Base-by-base conservation (phyloP, 1,140 invertebrate species). In the Trialeurodes vaporariorum region DNA sequence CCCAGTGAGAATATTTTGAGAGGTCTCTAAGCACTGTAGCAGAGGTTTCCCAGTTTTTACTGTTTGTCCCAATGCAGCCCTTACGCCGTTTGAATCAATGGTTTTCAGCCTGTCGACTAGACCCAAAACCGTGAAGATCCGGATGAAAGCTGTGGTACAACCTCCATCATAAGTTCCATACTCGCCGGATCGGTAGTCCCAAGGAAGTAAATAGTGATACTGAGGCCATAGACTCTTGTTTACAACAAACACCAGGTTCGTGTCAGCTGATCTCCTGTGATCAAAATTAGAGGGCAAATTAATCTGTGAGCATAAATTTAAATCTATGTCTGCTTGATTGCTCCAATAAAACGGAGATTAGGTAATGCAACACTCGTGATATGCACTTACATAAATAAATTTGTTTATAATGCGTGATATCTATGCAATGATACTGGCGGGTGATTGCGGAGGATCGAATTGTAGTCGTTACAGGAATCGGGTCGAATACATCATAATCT, bases 101-200 rank as follows among this genome's bases (percentile, higher is more conserved):
- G 88, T 89, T 62, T 81, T 83, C n/a, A 91, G 72, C 1, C 83
- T 76, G 0, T 77, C 79, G 1, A 86, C 83, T 63, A 83, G 75
- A 0, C 86, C 85, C 1, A 91, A 71, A 0, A 86, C 84, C 0
- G 83, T 83, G 72, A 82, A 88, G 0, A 88, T 80, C 21, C 85
- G 81, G 21, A 92, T 85, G 65, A 89, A 82, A 0, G 83, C 80
- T 0, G 87, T 84, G 0, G 81, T 81, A 60, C 79, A 85, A 0
- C 87, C 89, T 0, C 72, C 75, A 13, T 84, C 83, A 72, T 92
- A 92, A 27, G 82, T 82, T 0, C 90, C 89, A 66, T 83, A 91
- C 78, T 92, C 90, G 11, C 86, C 85, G 21, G 81, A 85, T 73
- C 88, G 87, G 76, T 89, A 92, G 69, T 92, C 90, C 79, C 84